Evolutionary conservation across 1,140 invertebrate genomes (phyloP).

Genomic region (Agrypnia vestita): DNA sequence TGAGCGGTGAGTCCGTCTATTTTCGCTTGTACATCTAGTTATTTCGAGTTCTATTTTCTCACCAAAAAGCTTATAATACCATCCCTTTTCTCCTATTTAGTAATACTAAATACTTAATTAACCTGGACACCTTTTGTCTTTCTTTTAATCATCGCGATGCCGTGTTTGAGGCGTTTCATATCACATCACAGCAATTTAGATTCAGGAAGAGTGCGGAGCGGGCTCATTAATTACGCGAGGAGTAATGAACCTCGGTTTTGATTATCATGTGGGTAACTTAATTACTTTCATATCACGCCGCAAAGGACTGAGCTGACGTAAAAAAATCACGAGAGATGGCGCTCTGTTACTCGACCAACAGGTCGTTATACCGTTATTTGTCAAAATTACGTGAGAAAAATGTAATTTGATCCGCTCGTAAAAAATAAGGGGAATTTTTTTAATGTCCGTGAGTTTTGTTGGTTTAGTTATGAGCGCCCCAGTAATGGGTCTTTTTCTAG

Average conservation of each 20-base stretch:
- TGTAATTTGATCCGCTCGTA: neutral
- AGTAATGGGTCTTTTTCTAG: too few relatives aligned
- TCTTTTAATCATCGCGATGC: conserved; percentile 13
- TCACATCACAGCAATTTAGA: neutral
- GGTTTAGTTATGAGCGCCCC: too few relatives aligned
- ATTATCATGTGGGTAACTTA: conserved; percentile 19
- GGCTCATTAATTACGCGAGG: conserved; percentile 21
- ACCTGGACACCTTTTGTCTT: neutral
- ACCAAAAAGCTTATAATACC: too few relatives aligned
- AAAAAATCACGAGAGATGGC: neutral
- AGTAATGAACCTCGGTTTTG: neutral
- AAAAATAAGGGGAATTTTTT: too few relatives aligned
- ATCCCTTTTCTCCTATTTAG: too few relatives aligned
- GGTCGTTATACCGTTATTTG: conserved; percentile 7
- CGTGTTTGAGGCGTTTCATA: conserved; percentile 16
- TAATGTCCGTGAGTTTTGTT: too few relatives aligned
- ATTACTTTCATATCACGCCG: conserved; percentile 33
- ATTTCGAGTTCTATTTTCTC: too few relatives aligned
- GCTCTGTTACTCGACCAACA: conserved; percentile 21
- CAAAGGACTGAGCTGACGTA: neutral
- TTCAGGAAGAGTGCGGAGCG: conserved; percentile 16
- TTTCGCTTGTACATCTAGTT: too few relatives aligned
- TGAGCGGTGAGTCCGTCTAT: too few relatives aligned
- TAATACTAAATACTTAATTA: too few relatives aligned
- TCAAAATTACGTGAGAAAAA: conserved; percentile 32